Percentiles rank a stretch among this genome's conserved stretches.
These are phyloP conservation scores for Psylliodes chrysocephalus DNA, from an alignment of 2,888 invertebrate genomes.

Conservation along the genomic window DNA sequence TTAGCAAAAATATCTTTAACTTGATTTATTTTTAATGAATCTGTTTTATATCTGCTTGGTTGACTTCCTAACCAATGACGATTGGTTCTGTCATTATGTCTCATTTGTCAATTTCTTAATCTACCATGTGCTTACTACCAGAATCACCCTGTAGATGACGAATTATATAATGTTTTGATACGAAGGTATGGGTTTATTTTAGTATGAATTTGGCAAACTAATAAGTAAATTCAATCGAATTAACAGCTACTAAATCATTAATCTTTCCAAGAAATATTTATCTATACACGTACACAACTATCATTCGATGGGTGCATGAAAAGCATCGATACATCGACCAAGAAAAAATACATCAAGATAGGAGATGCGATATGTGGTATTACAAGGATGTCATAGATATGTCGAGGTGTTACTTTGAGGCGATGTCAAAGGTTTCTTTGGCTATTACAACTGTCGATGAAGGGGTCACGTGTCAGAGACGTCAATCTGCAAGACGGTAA, in stretches of 20 bases:
- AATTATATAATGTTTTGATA: too few relatives aligned
- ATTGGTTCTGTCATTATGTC: too few relatives aligned
- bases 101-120: too few relatives aligned
- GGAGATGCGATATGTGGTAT: constrained; percentile 3
- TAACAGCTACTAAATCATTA: not conserved
- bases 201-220: too few relatives aligned
- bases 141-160: too few relatives aligned
- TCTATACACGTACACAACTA: constrained; percentile 9
- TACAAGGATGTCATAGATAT: constrained; percentile 26
- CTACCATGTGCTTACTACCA: too few relatives aligned
- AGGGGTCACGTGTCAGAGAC: constrained; percentile 38
- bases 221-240: constrained; percentile 4
- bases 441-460: constrained; percentile 37
- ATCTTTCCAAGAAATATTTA: constrained; percentile 8
- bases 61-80: too few relatives aligned
- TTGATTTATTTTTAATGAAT: too few relatives aligned
- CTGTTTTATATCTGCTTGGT: too few relatives aligned
- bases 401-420: constrained; percentile 44
- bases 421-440: constrained; percentile 42
- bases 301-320: constrained; percentile 6
- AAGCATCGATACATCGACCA: constrained; percentile 1
- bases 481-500: constrained; percentile 42
- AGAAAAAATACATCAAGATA: not conserved
- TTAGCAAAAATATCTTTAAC: too few relatives aligned
- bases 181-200: too few relatives aligned